Percentiles rank a stretch among this genome's conserved stretches.
phyloP scores from a whole-genome alignment of 2,797 vertebrate genomes.

The Cuculus canorus region DNA sequence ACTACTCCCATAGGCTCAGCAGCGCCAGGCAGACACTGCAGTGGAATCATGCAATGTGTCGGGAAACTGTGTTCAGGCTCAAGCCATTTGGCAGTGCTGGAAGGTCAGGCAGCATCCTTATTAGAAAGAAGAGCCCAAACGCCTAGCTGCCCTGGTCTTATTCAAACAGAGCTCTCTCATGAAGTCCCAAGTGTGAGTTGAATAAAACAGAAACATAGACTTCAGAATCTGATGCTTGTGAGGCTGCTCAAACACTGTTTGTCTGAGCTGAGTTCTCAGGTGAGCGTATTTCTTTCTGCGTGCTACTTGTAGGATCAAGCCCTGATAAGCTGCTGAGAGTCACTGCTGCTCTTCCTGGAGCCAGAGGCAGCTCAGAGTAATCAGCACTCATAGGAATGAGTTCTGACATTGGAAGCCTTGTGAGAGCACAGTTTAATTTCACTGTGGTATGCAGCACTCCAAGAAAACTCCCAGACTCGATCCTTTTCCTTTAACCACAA shows the following conservation, averaged over 20 bases:
- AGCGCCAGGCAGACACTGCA: not conserved
- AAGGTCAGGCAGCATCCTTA: not conserved
- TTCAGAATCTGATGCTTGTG: not conserved
- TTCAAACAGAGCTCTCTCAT: not conserved
- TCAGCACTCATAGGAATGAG: not conserved
- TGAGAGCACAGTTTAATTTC: conserved; percentile 33
- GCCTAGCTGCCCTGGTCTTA: not conserved
- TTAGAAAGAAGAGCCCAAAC: not conserved
- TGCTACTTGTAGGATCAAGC: not conserved
- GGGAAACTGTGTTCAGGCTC: not conserved
- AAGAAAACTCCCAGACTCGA: conserved; percentile 65
- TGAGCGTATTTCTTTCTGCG: not conserved
- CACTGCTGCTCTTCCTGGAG: not conserved
- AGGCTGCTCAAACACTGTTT: not conserved
- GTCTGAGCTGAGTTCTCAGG: not conserved
- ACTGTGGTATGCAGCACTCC: conserved; percentile 46
- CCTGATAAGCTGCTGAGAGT: not conserved
- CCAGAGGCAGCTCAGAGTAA: not conserved
- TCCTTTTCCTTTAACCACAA: conserved; percentile 63
- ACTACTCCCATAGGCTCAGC: not conserved
- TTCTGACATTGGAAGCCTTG: conserved; percentile 3
- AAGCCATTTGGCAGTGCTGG: not conserved
- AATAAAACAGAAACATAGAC: not conserved
- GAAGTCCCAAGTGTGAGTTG: not conserved
- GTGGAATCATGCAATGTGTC: not conserved